Percentiles rank a stretch among this genome's conserved stretches.
Conservation (phyloP, 1,140 invertebrate species). For the Achatina immaculata region DNA sequence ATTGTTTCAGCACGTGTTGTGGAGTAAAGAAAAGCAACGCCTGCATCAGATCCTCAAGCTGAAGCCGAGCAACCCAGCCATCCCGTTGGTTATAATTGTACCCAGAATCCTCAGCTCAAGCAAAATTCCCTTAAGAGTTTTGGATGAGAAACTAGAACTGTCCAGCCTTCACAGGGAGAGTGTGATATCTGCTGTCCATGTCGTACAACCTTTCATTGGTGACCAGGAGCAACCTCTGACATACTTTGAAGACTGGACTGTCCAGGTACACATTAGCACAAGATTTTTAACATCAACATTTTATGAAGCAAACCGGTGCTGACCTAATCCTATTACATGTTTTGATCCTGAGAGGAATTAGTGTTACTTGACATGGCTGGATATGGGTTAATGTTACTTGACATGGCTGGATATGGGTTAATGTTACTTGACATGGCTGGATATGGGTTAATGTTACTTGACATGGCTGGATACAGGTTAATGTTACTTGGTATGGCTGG, state of each 20-base stretch:
- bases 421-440: too few species aligned
- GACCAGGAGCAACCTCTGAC: background rate
- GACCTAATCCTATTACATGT: too few species aligned
- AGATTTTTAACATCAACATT: background rate
- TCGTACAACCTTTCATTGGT: slow-evolving; percentile 16
- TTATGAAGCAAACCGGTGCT: background rate
- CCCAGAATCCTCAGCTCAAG: slow-evolving; percentile 44
- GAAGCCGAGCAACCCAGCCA: slow-evolving; percentile 50
- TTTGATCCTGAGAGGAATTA: too few species aligned
- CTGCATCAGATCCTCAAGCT: slow-evolving; percentile 52
- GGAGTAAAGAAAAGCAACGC: slow-evolving; percentile 50
- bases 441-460: too few species aligned
- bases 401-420: too few species aligned
- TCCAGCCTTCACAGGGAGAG: slow-evolving; percentile 44
- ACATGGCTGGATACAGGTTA: too few species aligned
- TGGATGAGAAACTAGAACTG: slow-evolving; percentile 45
- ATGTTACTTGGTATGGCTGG: too few species aligned
- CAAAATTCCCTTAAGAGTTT: slow-evolving; percentile 35
- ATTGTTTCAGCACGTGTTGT: slow-evolving; percentile 31
- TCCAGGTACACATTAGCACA: slow-evolving; percentile 16
- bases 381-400: too few species aligned
- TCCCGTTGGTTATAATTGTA: slow-evolving; percentile 58
- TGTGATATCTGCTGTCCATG: slow-evolving; percentile 43
- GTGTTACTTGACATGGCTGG: too few species aligned
- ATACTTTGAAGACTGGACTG: slow-evolving; percentile 12